Base-by-base conservation (phyloP, 1,140 invertebrate species). In the Lepidurus arcticus region DNA sequence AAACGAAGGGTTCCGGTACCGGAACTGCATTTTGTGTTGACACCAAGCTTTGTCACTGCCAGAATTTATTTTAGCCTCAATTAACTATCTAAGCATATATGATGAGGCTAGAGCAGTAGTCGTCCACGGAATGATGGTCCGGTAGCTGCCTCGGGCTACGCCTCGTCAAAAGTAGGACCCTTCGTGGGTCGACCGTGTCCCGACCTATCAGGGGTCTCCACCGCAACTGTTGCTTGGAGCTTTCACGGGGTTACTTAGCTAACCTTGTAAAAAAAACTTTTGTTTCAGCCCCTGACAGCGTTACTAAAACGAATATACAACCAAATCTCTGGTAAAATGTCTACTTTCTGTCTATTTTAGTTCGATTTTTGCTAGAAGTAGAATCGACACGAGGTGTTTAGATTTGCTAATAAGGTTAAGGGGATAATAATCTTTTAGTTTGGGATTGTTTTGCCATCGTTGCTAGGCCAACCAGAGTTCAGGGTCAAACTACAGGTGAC, bases 391-490 rank as follows among this genome's bases (percentile, higher is more conserved):
- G 16, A 16, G 53, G 53, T 16, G 16, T 4, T n/a, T 65, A 13
- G 53, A 1, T 13, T 65, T 65, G 53, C 16, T 16, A 11, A 21
- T 7, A 1, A 65, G 21, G 7, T 5, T n/a, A 65, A 65, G 13
- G n/a, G 53, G 53, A n/a, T n/a, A n/a, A 65, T 13, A 16, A 13
- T 13, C 1, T 8, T 16, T 65, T 21, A 21, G 53, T 65, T 65
- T 9, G 53, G 53, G 9, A 13, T 13, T 65, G 53, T 65, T 13
- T 65, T 65, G 53, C 53, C n/a, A 21, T 65, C 53, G 53, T 65
- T 65, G 53, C 53, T 65, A 65, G 53, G 53, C 8, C 53, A 65
- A 65, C 53, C 53, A 65, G 53, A 65, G 53, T 65, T 65, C 53
- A 65, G 53, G 53, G 53, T 65, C 53, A 65, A 65, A 21, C 53